Evolutionary conservation across 2,797 vertebrate species (phyloP), one percentile per base, ranked within the genome.

Genomic region (Pangasius macronema): DNA sequence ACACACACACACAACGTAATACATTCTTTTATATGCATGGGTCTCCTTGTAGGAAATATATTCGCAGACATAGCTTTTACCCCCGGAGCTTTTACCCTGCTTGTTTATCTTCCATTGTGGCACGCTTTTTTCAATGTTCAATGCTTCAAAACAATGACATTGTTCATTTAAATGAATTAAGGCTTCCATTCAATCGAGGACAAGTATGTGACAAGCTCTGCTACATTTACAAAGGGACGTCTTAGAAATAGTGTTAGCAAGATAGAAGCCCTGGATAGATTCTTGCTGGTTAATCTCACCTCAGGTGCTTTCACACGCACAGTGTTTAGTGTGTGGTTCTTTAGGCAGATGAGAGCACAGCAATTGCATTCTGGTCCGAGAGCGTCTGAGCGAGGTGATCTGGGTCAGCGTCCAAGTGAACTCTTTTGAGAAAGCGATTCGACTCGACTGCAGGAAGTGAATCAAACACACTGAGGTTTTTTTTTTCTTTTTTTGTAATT

Each of bases 91-190:
- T n/a, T n/a, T n/a, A n/a, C 90, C 84, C 75, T 94, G 92, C 94
- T 16, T 57, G 22, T 61, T 94, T 93, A 91, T 93, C 91, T 91
- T 93, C 85, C 93, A 92, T 91, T 68, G 90, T 93, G 91, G 89
- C 75, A 79, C 89, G 87, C 87, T 24, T 92, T 73, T 92, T 91
- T 93, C 92, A 93, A 92, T 93, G 93, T 94, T n/a, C n/a, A n/a
- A n/a, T n/a, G n/a, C n/a, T n/a, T n/a, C 93, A 95, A 93, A 95
- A 94, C 92, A 95, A 94, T 93, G 93, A 94, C 92, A 93, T 94
- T 77, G 93, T 93, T 93, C 91, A 94, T 95, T 93, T 53, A 36
- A 83, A 68, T 36, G 4, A 72, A 57, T 72, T 9, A n/a, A 93
- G 92, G 91, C 86, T 82, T 87, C 87, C 90, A 86, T 92, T 92